Conservation (phyloP, 2,797 vertebrate species). For the Triplophysa yarkandensis region DNA sequence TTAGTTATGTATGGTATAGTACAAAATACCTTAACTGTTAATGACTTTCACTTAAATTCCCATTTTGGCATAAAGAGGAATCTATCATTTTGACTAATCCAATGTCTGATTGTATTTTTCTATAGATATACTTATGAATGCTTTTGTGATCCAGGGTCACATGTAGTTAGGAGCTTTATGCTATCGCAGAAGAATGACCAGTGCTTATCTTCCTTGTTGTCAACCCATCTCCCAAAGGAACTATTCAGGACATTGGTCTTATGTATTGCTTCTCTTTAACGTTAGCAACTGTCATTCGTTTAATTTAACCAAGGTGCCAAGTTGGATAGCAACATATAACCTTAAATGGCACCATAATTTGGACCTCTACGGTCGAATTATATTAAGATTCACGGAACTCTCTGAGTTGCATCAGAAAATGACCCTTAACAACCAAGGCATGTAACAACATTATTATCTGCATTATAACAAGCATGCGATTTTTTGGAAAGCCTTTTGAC, state of each 20-base stretch:
- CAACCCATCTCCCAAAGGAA: slow-evolving; percentile 12
- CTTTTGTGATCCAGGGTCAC: too few relatives aligned
- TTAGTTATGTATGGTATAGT: too few relatives aligned
- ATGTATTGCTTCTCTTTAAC: slow-evolving; percentile 34
- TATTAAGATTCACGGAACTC: slow-evolving; percentile 36
- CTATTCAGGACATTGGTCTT: slow-evolving; percentile 34
- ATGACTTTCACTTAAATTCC: too few relatives aligned
- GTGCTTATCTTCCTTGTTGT: slow-evolving; percentile 14
- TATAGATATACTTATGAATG: too few relatives aligned
- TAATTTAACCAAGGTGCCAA: slow-evolving; percentile 26
- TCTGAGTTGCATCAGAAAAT: slow-evolving; percentile 59
- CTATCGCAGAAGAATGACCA: slow-evolving; percentile 14
- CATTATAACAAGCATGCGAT: slow-evolving; percentile 49
- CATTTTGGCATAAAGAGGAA: too few relatives aligned
- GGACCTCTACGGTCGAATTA: slow-evolving; percentile 40
- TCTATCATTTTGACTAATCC: too few relatives aligned
- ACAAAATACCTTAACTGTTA: too few relatives aligned
- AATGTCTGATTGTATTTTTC: too few relatives aligned
- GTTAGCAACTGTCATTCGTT: slow-evolving; percentile 37
- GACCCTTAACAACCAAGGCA: slow-evolving; percentile 49
- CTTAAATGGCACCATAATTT: slow-evolving; percentile 44
- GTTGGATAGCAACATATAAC: slow-evolving; percentile 36
- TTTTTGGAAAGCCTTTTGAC: slow-evolving; percentile 54
- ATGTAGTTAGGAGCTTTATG: too few relatives aligned
- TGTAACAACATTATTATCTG: slow-evolving; percentile 58